Percentiles rank a stretch among this genome's conserved stretches.
phyloP scores from a whole-genome alignment of 2,888 invertebrate genomes.

The Papilio protenor region DNA sequence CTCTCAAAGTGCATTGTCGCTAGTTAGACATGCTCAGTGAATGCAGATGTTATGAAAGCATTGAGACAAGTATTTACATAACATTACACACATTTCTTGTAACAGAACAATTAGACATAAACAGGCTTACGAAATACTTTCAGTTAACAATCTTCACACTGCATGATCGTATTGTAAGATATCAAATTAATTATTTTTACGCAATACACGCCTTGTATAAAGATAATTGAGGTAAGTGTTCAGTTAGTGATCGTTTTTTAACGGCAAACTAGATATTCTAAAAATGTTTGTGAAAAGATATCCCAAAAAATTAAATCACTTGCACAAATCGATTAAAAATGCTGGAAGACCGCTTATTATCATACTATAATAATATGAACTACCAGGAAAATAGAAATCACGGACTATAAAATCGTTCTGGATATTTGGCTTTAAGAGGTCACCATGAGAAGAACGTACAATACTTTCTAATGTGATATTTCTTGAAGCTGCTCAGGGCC shows the following conservation, averaged over 20 bases:
- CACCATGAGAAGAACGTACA: background rate
- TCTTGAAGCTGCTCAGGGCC: background rate
- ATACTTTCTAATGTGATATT: background rate
- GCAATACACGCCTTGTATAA: slow-evolving; percentile 18
- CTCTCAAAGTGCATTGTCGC: slow-evolving; percentile 62
- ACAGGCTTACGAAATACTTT: slow-evolving; percentile 45
- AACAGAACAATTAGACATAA: slow-evolving; percentile 49
- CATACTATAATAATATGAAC: background rate
- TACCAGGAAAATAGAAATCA: background rate
- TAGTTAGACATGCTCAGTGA: slow-evolving; percentile 67
- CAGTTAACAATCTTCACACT: slow-evolving; percentile 43
- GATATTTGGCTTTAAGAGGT: background rate
- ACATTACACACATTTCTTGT: slow-evolving; percentile 55
- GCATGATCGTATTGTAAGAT: slow-evolving; percentile 28
- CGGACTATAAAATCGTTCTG: background rate
- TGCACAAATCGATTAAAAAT: background rate
- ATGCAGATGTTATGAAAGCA: slow-evolving; percentile 67
- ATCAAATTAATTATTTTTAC: slow-evolving; percentile 31
- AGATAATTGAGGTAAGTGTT: slow-evolving; percentile 20
- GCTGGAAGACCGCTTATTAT: background rate
- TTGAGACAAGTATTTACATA: slow-evolving; percentile 73
- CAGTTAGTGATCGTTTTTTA: background rate
- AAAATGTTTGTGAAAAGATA: background rate
- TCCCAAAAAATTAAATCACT: background rate
- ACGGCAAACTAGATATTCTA: background rate